Conservation (phyloP, 2,113 vertebrate genomes). For the Oreotrochilus melanogaster region DNA sequence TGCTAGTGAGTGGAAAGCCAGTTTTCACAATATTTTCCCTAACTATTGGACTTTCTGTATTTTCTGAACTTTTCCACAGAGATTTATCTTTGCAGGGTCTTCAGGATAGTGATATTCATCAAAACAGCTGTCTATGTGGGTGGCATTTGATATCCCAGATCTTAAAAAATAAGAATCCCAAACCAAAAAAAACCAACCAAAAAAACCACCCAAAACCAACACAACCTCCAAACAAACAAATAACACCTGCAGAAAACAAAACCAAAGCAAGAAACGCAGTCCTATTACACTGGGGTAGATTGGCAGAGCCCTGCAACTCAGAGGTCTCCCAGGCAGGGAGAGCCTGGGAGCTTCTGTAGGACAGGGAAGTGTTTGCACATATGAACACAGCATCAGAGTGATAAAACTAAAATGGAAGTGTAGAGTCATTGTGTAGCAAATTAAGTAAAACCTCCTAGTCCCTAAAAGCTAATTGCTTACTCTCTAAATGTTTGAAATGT, state of each 20-base stretch:
- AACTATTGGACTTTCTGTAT: neutral
- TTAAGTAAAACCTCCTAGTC: neutral
- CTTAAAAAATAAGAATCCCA: neutral
- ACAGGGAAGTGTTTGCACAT: neutral
- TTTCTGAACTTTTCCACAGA: neutral
- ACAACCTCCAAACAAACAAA: neutral
- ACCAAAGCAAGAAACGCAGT: neutral
- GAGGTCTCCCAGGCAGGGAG: neutral
- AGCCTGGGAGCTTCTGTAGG: too few relatives aligned
- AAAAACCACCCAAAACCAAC: neutral
- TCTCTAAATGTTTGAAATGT: neutral
- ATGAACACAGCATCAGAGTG: neutral
- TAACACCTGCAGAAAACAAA: neutral
- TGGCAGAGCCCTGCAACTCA: neutral
- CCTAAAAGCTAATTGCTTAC: neutral
- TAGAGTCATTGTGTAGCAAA: neutral
- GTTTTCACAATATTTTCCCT: neutral
- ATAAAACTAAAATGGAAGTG: neutral
- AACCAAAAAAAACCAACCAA: too few relatives aligned
- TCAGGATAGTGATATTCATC: neutral
- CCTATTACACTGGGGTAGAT: neutral
- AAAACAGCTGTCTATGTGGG: neutral
- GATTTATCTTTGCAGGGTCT: neutral
- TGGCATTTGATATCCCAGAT: neutral
- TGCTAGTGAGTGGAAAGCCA: neutral